These are phyloP conservation scores for Siphamia tubifer DNA, from an alignment of 2,113 vertebrate species.

Conservation along the genomic window DNA sequence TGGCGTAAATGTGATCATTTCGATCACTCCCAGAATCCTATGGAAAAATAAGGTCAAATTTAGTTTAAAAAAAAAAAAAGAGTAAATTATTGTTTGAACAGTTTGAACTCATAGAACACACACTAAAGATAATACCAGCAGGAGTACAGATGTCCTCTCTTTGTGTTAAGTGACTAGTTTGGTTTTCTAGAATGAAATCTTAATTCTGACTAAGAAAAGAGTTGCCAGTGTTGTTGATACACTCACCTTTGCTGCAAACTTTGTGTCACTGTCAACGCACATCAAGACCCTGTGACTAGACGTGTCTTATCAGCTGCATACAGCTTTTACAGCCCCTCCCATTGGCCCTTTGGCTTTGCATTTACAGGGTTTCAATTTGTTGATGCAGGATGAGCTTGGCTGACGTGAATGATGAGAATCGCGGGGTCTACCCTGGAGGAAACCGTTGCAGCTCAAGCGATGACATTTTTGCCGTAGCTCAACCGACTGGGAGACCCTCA, in stretches of 20 bases:
- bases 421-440: conserved; percentile 50
- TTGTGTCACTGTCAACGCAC: not conserved
- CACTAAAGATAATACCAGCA: too few relatives aligned
- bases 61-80: too few relatives aligned
- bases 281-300: not conserved
- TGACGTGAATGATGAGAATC: conserved; percentile 82
- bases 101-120: too few relatives aligned
- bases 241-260: not conserved
- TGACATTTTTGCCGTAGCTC: conserved; percentile 81
- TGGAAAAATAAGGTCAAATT: too few relatives aligned
- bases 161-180: too few relatives aligned
- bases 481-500: conserved; percentile 84
- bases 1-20: too few relatives aligned
- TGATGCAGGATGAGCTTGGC: conserved; percentile 88
- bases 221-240: not conserved
- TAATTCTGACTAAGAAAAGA: too few relatives aligned
- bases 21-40: too few relatives aligned
- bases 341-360: not conserved
- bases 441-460: conserved; percentile 55
- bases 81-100: too few relatives aligned
- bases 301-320: conserved; percentile 63
- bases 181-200: too few relatives aligned
- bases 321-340: conserved; percentile 41
- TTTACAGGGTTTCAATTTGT: not conserved
- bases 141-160: too few relatives aligned